phyloP scores from a whole-genome alignment of 2,888 invertebrate species.

The Sarcophaga caerulescens region DNA sequence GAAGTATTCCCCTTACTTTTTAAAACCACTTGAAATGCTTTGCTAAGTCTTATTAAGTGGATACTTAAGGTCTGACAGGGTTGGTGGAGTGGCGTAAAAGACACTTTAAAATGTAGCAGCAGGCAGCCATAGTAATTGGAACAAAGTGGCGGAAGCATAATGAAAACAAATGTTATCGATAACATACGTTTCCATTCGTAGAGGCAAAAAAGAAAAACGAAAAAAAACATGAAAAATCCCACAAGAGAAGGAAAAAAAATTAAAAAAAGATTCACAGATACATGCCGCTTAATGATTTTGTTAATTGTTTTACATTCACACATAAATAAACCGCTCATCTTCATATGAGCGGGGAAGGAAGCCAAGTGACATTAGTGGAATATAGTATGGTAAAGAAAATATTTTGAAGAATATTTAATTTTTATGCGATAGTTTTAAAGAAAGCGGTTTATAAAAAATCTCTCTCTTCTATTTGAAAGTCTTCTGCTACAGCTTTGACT shows the following conservation, averaged over 20 bases:
- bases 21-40: slow-evolving; percentile 28
- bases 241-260: not conserved
- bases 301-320: slow-evolving; percentile 58
- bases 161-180: slow-evolving; percentile 71
- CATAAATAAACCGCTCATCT: not conserved
- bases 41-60: slow-evolving; percentile 25
- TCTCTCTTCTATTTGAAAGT: no score
- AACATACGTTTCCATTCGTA: slow-evolving; percentile 59
- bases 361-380: not conserved
- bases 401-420: no score
- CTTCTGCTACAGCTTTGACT: no score
- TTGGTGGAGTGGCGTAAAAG: not conserved
- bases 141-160: slow-evolving; percentile 75
- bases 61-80: slow-evolving; percentile 41
- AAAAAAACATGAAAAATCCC: slow-evolving; percentile 27
- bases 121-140: slow-evolving; percentile 57
- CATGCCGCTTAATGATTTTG: slow-evolving; percentile 63
- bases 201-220: slow-evolving; percentile 32
- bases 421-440: no score
- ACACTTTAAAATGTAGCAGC: not conserved
- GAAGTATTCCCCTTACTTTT: not conserved
- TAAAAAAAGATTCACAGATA: slow-evolving; percentile 4
- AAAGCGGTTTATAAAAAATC: no score
- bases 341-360: not conserved
- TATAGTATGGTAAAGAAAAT: no score